phyloP scores from a whole-genome alignment of 2,113 vertebrate genomes.

The Podilymbus podiceps region DNA sequence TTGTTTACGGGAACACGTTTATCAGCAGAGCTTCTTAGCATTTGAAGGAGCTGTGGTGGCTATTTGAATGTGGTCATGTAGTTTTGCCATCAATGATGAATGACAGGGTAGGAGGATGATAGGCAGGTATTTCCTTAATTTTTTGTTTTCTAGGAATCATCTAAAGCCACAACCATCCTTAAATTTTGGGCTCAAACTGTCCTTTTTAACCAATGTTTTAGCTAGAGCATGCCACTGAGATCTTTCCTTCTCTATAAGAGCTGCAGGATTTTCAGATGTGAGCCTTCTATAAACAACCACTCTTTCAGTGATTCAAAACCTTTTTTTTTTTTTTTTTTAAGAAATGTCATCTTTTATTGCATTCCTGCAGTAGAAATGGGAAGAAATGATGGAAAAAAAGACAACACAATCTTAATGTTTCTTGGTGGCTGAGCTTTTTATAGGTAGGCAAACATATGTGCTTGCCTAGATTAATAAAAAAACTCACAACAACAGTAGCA shows the following conservation, averaged over 20 bases:
- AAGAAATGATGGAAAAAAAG: not conserved
- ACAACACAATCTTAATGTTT: not conserved
- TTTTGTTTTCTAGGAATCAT: not conserved
- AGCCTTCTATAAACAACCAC: not conserved
- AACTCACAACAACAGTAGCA: not conserved
- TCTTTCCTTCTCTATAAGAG: not conserved
- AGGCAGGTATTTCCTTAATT: not conserved
- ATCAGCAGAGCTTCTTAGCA: not conserved
- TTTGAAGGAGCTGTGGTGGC: not conserved
- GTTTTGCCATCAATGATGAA: not conserved
- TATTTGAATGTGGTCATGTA: not conserved
- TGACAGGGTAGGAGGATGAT: not conserved
- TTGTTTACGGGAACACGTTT: not conserved
- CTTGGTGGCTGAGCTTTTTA: not conserved
- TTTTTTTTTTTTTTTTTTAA: not conserved
- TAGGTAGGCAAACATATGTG: not conserved
- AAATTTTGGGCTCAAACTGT: not conserved
- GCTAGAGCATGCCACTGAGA: not conserved
- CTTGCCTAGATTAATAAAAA: conserved; percentile 3
- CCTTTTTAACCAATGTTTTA: not conserved
- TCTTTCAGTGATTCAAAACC: not conserved
- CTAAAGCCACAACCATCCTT: not conserved
- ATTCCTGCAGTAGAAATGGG: not conserved
- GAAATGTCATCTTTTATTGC: not conserved
- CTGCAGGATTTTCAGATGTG: not conserved